Conservation (phyloP, 2,113 vertebrate species). For the Sturnus vulgaris region DNA sequence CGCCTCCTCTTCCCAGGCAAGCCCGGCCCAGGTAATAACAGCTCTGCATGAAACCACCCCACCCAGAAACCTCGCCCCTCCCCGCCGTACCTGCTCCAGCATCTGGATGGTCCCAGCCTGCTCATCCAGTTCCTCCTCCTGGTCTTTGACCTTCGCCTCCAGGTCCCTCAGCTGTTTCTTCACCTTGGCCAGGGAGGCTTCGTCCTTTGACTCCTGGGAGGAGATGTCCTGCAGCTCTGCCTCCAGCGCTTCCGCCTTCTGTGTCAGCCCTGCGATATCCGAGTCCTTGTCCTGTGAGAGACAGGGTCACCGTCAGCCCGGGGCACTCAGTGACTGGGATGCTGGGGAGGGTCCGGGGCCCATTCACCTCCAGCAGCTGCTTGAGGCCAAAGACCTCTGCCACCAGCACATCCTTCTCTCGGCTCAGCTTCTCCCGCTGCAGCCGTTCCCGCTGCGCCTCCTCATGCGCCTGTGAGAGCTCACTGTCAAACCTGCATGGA, state of each 20-base stretch:
- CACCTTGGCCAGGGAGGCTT: conserved; percentile 91
- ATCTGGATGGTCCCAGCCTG: conserved; percentile 97
- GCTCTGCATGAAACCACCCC: conserved; percentile 51
- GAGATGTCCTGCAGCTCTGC: conserved; percentile 92
- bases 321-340: rapidly evolving
- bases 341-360: rapidly evolving
- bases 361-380: conserved; percentile 88
- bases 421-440: conserved; percentile 86
- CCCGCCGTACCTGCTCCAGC: conserved; percentile 88
- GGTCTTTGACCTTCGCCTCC: conserved; percentile 94
- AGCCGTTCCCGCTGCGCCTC: conserved; percentile 88
- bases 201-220: conserved; percentile 94
- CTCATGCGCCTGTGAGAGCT: conserved; percentile 85
- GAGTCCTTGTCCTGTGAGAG: conserved; percentile 86
- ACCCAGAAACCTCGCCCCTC: conserved; percentile 54
- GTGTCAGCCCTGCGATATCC: conserved; percentile 81
- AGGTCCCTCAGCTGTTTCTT: conserved; percentile 92
- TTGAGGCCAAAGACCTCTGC: conserved; percentile 86
- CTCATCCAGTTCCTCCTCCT: conserved; percentile 97
- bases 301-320: rapidly evolving
- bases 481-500: conserved; percentile 83
- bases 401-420: conserved; percentile 88
- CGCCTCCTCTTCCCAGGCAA: neutral
- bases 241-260: conserved; percentile 88
- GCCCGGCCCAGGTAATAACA: conserved; percentile 57